Percentiles rank a stretch among this genome's conserved stretches.
phyloP scores from a whole-genome alignment of 2,113 vertebrate species.

The Scytalopus superciliaris region DNA sequence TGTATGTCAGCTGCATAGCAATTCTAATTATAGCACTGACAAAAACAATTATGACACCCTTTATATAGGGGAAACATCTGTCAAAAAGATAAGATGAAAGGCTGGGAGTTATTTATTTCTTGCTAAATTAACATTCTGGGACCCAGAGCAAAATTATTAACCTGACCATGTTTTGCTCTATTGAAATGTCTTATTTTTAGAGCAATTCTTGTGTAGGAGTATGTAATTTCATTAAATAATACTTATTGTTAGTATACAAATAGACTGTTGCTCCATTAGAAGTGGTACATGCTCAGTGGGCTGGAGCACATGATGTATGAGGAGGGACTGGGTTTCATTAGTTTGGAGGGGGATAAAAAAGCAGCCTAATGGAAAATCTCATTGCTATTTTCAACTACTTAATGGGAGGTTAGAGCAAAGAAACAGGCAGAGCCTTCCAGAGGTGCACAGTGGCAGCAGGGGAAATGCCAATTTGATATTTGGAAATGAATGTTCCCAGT shows the following conservation, averaged over 20 bases:
- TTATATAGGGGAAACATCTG: conserved; percentile 65
- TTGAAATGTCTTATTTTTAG: neutral
- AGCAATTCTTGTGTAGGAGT: neutral
- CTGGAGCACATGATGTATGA: neutral
- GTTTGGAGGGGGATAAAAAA: neutral
- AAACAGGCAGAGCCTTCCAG: neutral
- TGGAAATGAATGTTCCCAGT: neutral
- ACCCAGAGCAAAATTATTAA: conserved; percentile 27
- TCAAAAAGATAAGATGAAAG: conserved; percentile 64
- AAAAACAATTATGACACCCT: conserved; percentile 63
- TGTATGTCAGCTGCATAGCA: conserved; percentile 55
- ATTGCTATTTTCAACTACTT: neutral
- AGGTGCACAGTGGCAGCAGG: neutral
- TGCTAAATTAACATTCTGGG: neutral
- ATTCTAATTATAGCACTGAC: conserved; percentile 68
- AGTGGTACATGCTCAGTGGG: neutral
- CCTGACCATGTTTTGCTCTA: neutral
- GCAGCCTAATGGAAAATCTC: neutral
- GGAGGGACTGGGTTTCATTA: neutral
- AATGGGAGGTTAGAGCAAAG: neutral
- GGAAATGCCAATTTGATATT: neutral
- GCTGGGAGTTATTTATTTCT: conserved; percentile 54
- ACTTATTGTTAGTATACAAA: neutral
- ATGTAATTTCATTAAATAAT: neutral
- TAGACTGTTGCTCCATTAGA: neutral